phyloP scores from a whole-genome alignment of 2,888 invertebrate genomes.

The Trypoxylon attenuatum region DNA sequence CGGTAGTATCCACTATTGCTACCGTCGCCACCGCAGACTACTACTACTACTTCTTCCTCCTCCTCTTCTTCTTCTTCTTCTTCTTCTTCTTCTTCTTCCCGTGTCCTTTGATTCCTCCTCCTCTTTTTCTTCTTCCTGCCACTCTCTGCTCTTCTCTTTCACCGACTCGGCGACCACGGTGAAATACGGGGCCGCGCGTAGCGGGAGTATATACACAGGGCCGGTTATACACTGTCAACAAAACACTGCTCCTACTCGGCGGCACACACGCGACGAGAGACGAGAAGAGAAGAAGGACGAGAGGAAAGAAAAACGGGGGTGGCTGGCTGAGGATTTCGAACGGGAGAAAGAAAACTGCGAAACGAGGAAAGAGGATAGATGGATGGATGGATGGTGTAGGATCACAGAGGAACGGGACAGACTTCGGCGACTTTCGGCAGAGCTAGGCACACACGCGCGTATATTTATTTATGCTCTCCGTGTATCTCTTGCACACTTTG shows the following conservation, averaged over 20 bases:
- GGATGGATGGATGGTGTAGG: conserved; percentile 4
- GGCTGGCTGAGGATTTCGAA: too few species aligned
- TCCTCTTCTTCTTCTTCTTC: not conserved
- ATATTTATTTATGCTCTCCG: conserved; percentile 50
- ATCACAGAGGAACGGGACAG: conserved; percentile 14
- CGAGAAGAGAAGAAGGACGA: not conserved
- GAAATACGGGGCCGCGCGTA: conserved; percentile 9
- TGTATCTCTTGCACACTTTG: conserved; percentile 48
- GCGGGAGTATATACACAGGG: conserved; percentile 17
- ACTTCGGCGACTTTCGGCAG: conserved; percentile 26
- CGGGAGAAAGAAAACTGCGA: too few species aligned
- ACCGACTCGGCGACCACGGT: not conserved
- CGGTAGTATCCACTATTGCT: not conserved
- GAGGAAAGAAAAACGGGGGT: conserved; percentile 1
- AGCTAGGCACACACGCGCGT: conserved; percentile 29
- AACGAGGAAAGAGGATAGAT: conserved; percentile 2
- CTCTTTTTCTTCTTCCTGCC: conserved; percentile 4
- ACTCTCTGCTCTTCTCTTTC: not conserved
- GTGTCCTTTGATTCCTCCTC: conserved; percentile 3
- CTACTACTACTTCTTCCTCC: not conserved
- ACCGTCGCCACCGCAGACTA: not conserved
- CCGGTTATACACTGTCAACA: conserved; percentile 39
- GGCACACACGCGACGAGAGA: conserved; percentile 16
- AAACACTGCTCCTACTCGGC: conserved; percentile 27
- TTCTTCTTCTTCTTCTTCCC: not conserved